Evolutionary conservation across 2,113 vertebrate species (phyloP), one percentile per base, ranked within the genome.

Genomic region (Bucco capensis): DNA sequence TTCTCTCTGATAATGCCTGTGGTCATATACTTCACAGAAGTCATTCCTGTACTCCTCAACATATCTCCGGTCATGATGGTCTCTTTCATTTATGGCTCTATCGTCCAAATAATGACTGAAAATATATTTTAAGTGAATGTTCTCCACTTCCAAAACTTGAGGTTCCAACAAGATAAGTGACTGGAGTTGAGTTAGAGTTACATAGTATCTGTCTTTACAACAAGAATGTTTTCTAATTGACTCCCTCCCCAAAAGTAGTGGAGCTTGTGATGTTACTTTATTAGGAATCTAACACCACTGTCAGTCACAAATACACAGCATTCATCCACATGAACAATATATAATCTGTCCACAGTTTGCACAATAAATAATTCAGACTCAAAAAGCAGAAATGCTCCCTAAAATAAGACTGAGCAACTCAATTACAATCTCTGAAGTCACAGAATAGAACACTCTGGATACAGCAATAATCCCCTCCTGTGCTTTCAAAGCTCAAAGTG

Each of bases 51-150:
- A 97, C 51, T 98, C 98, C 89, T 98, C 98, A 95, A 97, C 86
- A 73, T 97, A 97, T 97, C 97, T 97, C 83, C 96, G 97, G 89
- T 98, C 97, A 96, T 97, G 97, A 90, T 96, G 97, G 83, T 98
- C 98, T 97, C 98, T 98, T 94, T 97, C 97, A 96, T 97, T 97
- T 96, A 97, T 96, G 91, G 97, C 93, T 97, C 96, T 97, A 96
- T 97, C 94, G 88, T 98, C 97, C 96, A 98, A 97, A 94, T 97
- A 98, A 96, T 97, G 97, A 97, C 98, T 98, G 97, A 89, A 97
- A 98, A 97, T 89, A 97, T 92, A 97, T 96, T 93, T 90, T 91
- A 96, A 97, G 88, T 93, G 92, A 92, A 95, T 95, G 95, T 94
- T 96, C 74, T 94, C 95, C 94, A 91, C 92, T 96, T 94, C 94